These are phyloP conservation scores for Plutomurus gul DNA, from an alignment of 1,140 invertebrate genomes.

Conservation along the genomic window DNA sequence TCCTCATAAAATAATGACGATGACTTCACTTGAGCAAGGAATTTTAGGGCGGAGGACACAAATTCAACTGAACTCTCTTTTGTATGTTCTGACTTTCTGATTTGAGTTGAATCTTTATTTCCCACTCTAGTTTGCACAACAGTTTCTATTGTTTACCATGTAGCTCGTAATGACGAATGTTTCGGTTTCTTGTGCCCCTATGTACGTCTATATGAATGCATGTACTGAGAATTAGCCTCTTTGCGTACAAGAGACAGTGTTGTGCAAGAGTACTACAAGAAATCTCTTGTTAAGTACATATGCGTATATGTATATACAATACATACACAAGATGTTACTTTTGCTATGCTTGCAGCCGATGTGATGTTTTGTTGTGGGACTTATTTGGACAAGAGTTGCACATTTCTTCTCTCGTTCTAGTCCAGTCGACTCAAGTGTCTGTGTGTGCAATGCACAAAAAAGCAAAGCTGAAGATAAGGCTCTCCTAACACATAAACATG, in stretches of 20 bases:
- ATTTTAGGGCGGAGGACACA: conserved; percentile 32
- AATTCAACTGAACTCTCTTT: neutral
- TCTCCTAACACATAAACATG: neutral
- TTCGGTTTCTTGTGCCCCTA: neutral
- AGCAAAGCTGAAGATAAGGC: neutral
- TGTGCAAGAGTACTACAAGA: too few species aligned
- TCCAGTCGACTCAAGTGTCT: neutral
- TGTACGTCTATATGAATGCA: neutral
- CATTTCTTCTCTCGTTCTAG: neutral
- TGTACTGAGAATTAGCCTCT: neutral
- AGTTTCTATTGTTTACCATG: neutral
- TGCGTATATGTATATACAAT: neutral
- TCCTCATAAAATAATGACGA: conserved; percentile 37
- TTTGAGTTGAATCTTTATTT: neutral
- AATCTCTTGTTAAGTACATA: neutral
- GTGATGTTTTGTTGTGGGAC: conserved; percentile 27
- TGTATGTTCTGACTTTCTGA: conserved; percentile 1
- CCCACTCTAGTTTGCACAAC: neutral
- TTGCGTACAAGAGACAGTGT: too few species aligned
- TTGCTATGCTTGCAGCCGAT: too few species aligned
- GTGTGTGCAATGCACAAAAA: neutral
- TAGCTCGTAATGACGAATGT: too few species aligned
- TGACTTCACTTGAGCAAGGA: conserved; percentile 26
- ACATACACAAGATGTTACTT: too few species aligned
- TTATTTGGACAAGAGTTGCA: conserved; percentile 32